phyloP scores from a whole-genome alignment of 2,113 vertebrate species.

The Lophochroa leadbeateri region DNA sequence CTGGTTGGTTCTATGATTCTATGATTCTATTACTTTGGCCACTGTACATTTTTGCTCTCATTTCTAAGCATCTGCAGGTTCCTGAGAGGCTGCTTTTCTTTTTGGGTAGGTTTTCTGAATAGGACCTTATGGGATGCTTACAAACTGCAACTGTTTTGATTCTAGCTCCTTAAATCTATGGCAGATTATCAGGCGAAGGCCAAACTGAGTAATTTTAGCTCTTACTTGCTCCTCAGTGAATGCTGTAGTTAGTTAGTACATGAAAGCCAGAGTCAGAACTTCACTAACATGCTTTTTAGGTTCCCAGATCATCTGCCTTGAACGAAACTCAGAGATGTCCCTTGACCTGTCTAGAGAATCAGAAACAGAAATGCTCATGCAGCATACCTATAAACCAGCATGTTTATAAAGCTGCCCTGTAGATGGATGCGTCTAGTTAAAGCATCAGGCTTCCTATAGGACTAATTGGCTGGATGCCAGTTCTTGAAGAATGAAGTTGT shows the following conservation, averaged over 20 bases:
- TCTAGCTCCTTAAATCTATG: background rate
- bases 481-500: constrained; percentile 61
- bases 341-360: constrained; percentile 13
- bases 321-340: background rate
- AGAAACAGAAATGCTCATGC: background rate
- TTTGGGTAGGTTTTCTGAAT: background rate
- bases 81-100: background rate
- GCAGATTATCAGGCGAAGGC: background rate
- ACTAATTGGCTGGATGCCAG: constrained; percentile 61
- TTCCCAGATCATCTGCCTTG: background rate
- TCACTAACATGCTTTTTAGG: background rate
- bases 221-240: background rate
- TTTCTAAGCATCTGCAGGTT: background rate
- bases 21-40: background rate
- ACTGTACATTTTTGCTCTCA: background rate
- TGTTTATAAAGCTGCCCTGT: constrained; percentile 15
- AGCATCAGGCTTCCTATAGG: constrained; percentile 51
- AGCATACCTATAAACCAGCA: background rate
- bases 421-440: constrained; percentile 48
- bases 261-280: background rate
- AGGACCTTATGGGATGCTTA: background rate
- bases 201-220: background rate
- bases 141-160: background rate
- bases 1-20: background rate
- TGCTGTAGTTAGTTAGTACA: background rate